These are phyloP conservation scores for Ennomos quercinarius DNA, from an alignment of 2,888 invertebrate species.

Conservation along the genomic window DNA sequence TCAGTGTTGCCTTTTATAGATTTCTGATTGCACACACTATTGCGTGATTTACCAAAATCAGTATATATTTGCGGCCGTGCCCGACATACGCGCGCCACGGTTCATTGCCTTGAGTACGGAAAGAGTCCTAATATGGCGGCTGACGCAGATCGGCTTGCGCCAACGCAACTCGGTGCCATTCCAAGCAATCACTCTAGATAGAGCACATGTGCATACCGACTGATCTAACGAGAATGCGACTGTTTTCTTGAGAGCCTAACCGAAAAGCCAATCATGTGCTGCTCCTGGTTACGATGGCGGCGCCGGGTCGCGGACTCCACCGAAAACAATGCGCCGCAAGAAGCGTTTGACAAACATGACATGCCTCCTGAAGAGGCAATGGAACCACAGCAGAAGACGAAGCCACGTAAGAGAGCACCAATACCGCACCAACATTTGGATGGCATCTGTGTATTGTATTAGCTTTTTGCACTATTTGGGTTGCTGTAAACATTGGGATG, in stretches of 20 bases:
- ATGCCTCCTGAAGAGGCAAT: slow-evolving; percentile 47
- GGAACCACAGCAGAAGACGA: slow-evolving; percentile 54
- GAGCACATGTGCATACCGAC: slow-evolving; percentile 53
- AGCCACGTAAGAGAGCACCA: slow-evolving; percentile 72
- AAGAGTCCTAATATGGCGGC: slow-evolving; percentile 80
- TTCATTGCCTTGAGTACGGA: slow-evolving; percentile 82
- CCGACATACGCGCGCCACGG: slow-evolving; percentile 72
- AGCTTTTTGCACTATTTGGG: slow-evolving; percentile 60
- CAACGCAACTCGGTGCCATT: slow-evolving; percentile 72
- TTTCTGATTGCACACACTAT: slow-evolving; percentile 12
- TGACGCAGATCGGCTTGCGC: slow-evolving; percentile 76
- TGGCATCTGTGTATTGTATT: slow-evolving; percentile 43
- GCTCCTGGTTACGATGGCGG: slow-evolving; percentile 78
- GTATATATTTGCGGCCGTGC: slow-evolving; percentile 37
- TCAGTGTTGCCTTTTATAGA: slow-evolving; percentile 4
- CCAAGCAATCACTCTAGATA: slow-evolving; percentile 64
- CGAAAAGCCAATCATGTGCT: slow-evolving; percentile 67
- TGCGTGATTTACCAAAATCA: slow-evolving; percentile 30
- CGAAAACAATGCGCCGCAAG: slow-evolving; percentile 55
- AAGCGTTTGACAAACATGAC: slow-evolving; percentile 66
- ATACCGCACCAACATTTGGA: slow-evolving; percentile 49
- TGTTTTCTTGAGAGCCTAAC: slow-evolving; percentile 47
- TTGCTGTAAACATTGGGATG: slow-evolving; percentile 36
- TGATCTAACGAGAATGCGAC: slow-evolving; percentile 28
- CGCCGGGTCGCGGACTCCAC: slow-evolving; percentile 72